phyloP scores from a whole-genome alignment of 2,888 invertebrate genomes.

The Thereva nobilitata region DNA sequence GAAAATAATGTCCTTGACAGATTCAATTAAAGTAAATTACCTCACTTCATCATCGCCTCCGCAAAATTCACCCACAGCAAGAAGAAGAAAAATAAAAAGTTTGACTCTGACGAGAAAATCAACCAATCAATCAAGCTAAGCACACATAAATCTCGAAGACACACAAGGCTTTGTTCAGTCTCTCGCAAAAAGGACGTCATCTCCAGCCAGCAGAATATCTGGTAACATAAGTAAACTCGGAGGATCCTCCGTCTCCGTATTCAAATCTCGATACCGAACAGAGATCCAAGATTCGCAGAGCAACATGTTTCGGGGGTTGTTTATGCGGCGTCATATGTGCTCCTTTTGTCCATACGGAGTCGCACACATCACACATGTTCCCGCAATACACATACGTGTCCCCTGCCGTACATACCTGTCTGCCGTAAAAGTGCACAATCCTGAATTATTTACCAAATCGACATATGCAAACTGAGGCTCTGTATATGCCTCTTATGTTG shows the following conservation, averaged over 20 bases:
- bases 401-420: constrained; percentile 17
- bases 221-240: constrained; percentile 39
- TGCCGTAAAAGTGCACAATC: constrained; percentile 24
- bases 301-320: constrained; percentile 48
- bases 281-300: constrained; percentile 42
- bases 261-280: constrained; percentile 41
- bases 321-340: constrained; percentile 58
- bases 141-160: constrained; percentile 19
- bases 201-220: constrained; percentile 4
- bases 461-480: constrained; percentile 15
- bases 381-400: constrained; percentile 53
- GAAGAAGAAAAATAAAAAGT: constrained; percentile 11
- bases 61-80: constrained; percentile 4
- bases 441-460: constrained; percentile 28
- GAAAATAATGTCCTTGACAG: background rate
- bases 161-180: constrained; percentile 15
- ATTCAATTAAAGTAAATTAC: background rate
- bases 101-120: background rate
- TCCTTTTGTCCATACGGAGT: constrained; percentile 56
- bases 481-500: constrained; percentile 1
- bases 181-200: constrained; percentile 16
- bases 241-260: constrained; percentile 37
- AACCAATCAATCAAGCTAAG: constrained; percentile 27
- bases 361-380: constrained; percentile 59
- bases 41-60: background rate